Base-by-base conservation (phyloP, 2,888 invertebrate species). In the Chloroclysta siterata region DNA sequence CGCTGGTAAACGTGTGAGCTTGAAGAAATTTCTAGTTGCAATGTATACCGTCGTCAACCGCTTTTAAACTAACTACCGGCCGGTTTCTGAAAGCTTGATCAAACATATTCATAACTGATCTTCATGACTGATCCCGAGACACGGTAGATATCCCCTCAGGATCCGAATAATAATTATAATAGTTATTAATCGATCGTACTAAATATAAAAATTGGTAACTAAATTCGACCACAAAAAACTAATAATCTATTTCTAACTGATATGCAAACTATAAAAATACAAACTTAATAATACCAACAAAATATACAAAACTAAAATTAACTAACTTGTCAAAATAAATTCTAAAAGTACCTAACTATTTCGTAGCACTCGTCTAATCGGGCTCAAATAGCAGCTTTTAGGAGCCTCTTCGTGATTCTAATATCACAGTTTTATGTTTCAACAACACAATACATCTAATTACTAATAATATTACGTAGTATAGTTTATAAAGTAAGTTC, bases 361-460 rank as follows among this genome's bases (percentile, higher is more conserved):
- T 13, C 53, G 15, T 42, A 48, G 41, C 52, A 53, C 14, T 46
- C 17, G 5, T 0, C 22, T 10, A 29, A 53, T 7, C 29, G 50
- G 33, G 17, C 42, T 8, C 14, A 33, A 46, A 42, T 13, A 8
- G 11, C 44, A 41, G 29, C 28, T 33, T 55, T 28, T 29, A 48
- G 4, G 17, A 53, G 50, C n/a, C 44, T 57, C 15, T 15, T 60
- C 47, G 58, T 66, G 71, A 64, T 56, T 63, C 55, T 64, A 69
- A 64, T 69, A 71, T 69, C 67, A 69, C 69, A 68, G 60, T 68
- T 60, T 33, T 48, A 61, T 33, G 42, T 62, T 60, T 41, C 56
- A 51, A 56, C 36, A 58, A 59, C 39, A 59, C 46, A 41, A 41
- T 41, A 42, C 6, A 46, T 46, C 46, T 46, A 46, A 6, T 46